phyloP scores from a whole-genome alignment of 2,797 vertebrate genomes.

The Acanthurus lineatus region DNA sequence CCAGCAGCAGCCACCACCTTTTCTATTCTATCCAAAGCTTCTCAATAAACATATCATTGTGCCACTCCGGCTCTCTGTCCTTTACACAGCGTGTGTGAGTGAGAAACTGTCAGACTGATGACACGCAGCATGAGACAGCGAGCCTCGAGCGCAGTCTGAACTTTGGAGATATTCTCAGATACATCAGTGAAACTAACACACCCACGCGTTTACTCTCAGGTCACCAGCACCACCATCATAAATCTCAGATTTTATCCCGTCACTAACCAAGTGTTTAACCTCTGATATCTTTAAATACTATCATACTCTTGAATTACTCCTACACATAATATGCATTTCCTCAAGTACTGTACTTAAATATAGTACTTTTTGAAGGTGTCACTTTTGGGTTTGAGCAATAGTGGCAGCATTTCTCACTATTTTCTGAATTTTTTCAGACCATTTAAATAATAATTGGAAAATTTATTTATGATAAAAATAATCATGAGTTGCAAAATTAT shows the following conservation, averaged over 20 bases:
- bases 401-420: too few relatives aligned
- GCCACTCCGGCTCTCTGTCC: slow-evolving; percentile 68
- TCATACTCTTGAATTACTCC: neutral
- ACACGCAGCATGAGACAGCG: slow-evolving; percentile 49
- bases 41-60: slow-evolving; percentile 88
- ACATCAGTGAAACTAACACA: slow-evolving; percentile 35
- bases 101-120: slow-evolving; percentile 61
- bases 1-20: slow-evolving; percentile 81
- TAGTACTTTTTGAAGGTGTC: too few relatives aligned
- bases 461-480: too few relatives aligned
- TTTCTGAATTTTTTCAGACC: too few relatives aligned
- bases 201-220: slow-evolving; percentile 6
- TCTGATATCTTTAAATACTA: neutral
- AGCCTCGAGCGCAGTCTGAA: slow-evolving; percentile 68
- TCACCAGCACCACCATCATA: slow-evolving; percentile 3
- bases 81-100: slow-evolving; percentile 47
- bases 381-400: too few relatives aligned
- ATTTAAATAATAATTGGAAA: too few relatives aligned
- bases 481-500: too few relatives aligned
- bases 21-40: slow-evolving; percentile 85
- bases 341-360: neutral
- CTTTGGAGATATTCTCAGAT: slow-evolving; percentile 67
- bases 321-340: neutral
- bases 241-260: neutral
- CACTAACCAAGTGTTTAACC: neutral